Evolutionary conservation across 2,888 invertebrate species (phyloP), one percentile per base, ranked within the genome.

Genomic region (Strigamia crassipes): DNA sequence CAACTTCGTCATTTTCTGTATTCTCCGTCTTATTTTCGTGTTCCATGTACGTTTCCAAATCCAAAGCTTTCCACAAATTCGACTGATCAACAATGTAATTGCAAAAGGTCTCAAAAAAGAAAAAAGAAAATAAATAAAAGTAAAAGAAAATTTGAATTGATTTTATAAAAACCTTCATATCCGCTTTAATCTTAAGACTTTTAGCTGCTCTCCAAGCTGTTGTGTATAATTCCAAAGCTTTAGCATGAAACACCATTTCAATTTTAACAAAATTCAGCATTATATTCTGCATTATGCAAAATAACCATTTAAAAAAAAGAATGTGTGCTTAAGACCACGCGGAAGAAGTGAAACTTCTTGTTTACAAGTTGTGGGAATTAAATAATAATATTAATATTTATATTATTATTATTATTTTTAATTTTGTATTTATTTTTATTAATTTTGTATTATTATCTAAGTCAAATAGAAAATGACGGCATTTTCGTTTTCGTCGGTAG

Each of bases 231-330:
- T 79, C 79, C 41, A 79, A 79, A 18, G 79, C 79, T 21, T 79
- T 79, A n/a, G 79, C 79, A 79, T 79, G 79, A 79, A 79, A 79
- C 9, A 42, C 42, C 79, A 79, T 79, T 79, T 79, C 79, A n/a
- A 41, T 79, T 79, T 79, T 79, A 1, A 79, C 79, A 79, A 79
- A 79, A 18, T 34, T 42, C 18, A 42, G 42, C 41, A 79, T 23
- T 18, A 79, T 3, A n/a, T 79, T 79, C 79, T 79, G n/a, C n/a
- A n/a, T n/a, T n/a, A 56, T 18, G 6, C 15, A 56, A 56, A 56
- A 56, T 10, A 10, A n/a, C n/a, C 15, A 13, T 56, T 10, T n/a
- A 56, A 10, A n/a, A 56, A 56, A 56, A 56, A n/a, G n/a, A n/a
- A n/a, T n/a, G n/a, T n/a, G n/a, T n/a, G n/a, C n/a, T n/a, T n/a